Evolutionary conservation across 2,888 invertebrate species (phyloP).

Genomic region (Orthosia incerta): DNA sequence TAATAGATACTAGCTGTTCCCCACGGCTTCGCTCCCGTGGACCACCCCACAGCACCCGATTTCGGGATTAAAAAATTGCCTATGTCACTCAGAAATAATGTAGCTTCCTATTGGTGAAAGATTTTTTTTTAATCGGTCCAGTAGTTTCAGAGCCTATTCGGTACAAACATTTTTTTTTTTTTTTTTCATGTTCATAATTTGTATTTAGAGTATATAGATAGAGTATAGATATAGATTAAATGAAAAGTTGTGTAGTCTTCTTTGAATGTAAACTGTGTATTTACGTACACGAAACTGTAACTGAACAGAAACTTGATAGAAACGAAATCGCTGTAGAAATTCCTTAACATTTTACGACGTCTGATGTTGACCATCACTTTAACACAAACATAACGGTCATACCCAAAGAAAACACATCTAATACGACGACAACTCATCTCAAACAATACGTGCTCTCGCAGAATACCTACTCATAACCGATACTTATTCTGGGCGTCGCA

Average conservation of each 20-base stretch:
- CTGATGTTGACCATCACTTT: conserved; percentile 35
- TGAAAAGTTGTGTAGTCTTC: neutral
- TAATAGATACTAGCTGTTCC: too few relatives aligned
- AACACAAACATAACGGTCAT: conserved; percentile 31
- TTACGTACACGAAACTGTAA: neutral
- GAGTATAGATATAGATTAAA: too few relatives aligned
- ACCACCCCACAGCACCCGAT: too few relatives aligned
- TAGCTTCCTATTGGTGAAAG: too few relatives aligned
- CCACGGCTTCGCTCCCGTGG: too few relatives aligned
- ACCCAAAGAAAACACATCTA: conserved; percentile 29
- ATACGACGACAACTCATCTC: conserved; percentile 49
- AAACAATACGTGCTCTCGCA: conserved; percentile 62
- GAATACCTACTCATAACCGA: conserved; percentile 68
- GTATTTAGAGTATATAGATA: too few relatives aligned
- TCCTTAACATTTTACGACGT: conserved; percentile 25
- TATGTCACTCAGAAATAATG: too few relatives aligned
- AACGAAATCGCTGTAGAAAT: conserved; percentile 3
- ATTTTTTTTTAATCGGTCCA: too few relatives aligned
- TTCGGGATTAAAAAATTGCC: too few relatives aligned
- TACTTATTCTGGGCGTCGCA: conserved; percentile 77
- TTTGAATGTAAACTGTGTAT: neutral
- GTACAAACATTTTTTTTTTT: too few relatives aligned
- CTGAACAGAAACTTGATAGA: neutral
- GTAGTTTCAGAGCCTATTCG: too few relatives aligned
- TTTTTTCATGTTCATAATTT: too few relatives aligned